phyloP scores from a whole-genome alignment of 2,113 vertebrate genomes.

The Sarotherodon lohbergeri region DNA sequence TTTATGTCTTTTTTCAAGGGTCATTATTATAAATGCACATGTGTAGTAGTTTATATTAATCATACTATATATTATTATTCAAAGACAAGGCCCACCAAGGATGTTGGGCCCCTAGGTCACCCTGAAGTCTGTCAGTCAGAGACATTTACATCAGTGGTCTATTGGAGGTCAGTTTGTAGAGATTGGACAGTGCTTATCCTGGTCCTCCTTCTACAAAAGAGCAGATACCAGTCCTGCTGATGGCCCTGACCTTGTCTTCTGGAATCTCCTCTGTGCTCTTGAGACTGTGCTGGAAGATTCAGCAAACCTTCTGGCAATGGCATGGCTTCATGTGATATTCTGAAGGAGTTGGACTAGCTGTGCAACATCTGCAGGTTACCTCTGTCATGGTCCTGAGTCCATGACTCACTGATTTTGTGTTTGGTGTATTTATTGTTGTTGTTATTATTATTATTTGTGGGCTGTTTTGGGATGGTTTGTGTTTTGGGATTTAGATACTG shows the following conservation, averaged over 20 bases:
- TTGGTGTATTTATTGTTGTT: too few relatives aligned
- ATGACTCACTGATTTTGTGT: too few relatives aligned
- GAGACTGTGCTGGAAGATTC: background rate
- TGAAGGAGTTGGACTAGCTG: background rate
- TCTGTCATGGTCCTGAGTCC: too few relatives aligned
- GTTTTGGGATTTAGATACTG: too few relatives aligned
- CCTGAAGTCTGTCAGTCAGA: background rate
- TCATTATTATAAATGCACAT: background rate
- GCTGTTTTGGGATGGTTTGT: too few relatives aligned
- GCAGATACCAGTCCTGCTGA: background rate
- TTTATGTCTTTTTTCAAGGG: background rate
- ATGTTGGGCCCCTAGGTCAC: background rate
- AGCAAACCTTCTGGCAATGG: background rate
- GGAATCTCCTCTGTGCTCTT: background rate
- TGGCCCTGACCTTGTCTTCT: background rate
- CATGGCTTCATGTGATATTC: background rate
- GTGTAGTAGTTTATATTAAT: background rate
- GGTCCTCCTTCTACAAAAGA: accelerated
- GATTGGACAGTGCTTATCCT: background rate
- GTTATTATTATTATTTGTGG: too few relatives aligned
- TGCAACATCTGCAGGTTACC: background rate
- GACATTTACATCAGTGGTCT: background rate
- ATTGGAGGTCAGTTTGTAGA: background rate
- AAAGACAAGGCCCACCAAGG: background rate
- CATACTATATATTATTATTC: background rate